phyloP scores from a whole-genome alignment of 2,113 vertebrate genomes.

The Opisthocomus hoazin region DNA sequence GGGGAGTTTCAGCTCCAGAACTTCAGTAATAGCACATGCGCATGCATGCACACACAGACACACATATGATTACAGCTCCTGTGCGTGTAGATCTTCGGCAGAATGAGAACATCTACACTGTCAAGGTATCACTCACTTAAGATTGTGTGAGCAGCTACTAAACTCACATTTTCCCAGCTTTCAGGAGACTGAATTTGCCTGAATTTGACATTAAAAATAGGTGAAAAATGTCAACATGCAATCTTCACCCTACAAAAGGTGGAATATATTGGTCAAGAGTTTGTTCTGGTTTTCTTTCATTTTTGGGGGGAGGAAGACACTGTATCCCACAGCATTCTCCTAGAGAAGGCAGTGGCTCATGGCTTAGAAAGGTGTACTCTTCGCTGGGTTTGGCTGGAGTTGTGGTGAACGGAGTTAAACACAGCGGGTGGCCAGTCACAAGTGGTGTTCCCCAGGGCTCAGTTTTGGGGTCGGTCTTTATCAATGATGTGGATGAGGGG shows the following conservation, averaged over 20 bases:
- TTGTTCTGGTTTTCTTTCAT: neutral
- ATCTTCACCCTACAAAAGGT: neutral
- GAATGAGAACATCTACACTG: neutral
- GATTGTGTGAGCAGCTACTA: neutral
- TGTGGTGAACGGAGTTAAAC: too few species aligned
- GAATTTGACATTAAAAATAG: neutral
- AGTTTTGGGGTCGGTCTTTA: too few species aligned
- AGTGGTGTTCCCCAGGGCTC: too few species aligned
- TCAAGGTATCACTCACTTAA: neutral
- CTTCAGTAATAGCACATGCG: neutral
- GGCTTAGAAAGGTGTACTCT: too few species aligned
- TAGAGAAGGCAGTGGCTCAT: too few species aligned
- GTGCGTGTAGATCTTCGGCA: neutral
- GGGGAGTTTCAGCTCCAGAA: neutral
- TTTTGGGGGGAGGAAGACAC: neutral
- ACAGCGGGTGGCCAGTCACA: too few species aligned
- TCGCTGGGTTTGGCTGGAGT: too few species aligned
- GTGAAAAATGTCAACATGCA: neutral
- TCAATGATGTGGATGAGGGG: too few species aligned
- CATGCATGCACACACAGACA: too few species aligned
- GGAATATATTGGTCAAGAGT: neutral
- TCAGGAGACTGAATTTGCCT: neutral
- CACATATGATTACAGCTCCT: neutral
- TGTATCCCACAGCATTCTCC: too few species aligned
- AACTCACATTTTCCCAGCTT: neutral